Conservation (phyloP, 2,797 vertebrate genomes). For the Chelidonichthys spinosus region DNA sequence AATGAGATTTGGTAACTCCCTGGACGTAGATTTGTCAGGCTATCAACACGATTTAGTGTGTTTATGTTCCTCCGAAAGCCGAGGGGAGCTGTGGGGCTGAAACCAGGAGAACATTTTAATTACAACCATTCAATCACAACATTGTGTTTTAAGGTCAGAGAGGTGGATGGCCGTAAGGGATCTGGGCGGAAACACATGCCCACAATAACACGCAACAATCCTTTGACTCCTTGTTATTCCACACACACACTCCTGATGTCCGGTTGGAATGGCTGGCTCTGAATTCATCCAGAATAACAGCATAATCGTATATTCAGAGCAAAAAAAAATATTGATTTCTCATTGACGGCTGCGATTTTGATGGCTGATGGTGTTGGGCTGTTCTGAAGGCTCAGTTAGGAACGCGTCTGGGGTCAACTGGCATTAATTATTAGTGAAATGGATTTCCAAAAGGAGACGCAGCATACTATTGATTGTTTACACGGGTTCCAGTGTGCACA, state of each 20-base stretch:
- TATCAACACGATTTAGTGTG: constrained; percentile 57
- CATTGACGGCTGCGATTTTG: constrained; percentile 36
- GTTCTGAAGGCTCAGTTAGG: constrained; percentile 11
- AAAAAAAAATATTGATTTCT: constrained; percentile 24
- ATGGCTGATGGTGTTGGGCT: constrained; percentile 6
- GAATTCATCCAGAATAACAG: constrained; percentile 32
- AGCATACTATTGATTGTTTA: constrained; percentile 47
- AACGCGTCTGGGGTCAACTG: constrained; percentile 13
- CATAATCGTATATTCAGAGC: constrained; percentile 19
- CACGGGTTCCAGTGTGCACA: constrained; percentile 11
- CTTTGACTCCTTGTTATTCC: constrained; percentile 61
- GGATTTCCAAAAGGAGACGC: constrained; percentile 33
- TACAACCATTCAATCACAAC: constrained; percentile 79
- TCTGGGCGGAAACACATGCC: constrained; percentile 39
- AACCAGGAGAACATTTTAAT: constrained; percentile 74
- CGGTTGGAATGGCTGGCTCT: constrained; percentile 14
- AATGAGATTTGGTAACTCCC: constrained; percentile 59
- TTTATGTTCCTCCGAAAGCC: constrained; percentile 69
- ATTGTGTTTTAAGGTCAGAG: constrained; percentile 71
- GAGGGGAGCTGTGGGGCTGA: constrained; percentile 39
- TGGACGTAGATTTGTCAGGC: constrained; percentile 34
- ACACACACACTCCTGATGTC: constrained; percentile 36
- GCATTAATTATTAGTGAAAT: constrained; percentile 34
- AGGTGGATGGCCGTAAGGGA: constrained; percentile 63
- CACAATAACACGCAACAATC: constrained; percentile 72